Evolutionary conservation across 2,797 vertebrate genomes (phyloP), one percentile per base, ranked within the genome.

Genomic region (Oophaga sylvatica): DNA sequence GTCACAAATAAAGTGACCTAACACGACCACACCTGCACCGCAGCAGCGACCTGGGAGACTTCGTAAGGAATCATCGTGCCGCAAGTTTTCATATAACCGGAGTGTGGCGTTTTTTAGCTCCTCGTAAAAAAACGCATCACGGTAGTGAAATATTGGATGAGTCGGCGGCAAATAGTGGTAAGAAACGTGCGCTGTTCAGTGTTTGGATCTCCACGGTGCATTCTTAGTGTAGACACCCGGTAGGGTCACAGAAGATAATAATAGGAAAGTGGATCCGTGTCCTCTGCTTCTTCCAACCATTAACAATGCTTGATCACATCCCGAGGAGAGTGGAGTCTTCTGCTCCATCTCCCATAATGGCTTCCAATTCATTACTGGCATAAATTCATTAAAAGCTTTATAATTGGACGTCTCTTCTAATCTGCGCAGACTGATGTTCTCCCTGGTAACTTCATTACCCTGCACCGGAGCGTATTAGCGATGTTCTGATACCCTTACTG

Each of bases 281-380:
- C 73, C 73, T 26, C 45, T 53, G 41, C 45, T 56, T 20, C 19
- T 73, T 20, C n/a, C n/a, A 26, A 26, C 17, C 17, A 31, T 73
- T 48, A 53, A 10, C 1, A 20, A 73, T 76, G 73, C 48, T 41
- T 53, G 29, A 76, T 76, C n/a, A 73, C 35, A 48, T 76, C 41
- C 73, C 11, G 11, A 53, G 8, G 35, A 73, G 41, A 48, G 41
- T n/a, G 19, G 6, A 48, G 73, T 77, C 53, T 77, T 77, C 53
- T n/a, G 1, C 75, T 77, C 75, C 48, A 56, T 17, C 56, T 56
- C 75, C 75, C 48, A 26, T 77, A 77, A 77, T 77, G 53, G 16
- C 75, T 77, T 77, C 75, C 75, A 77, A 80, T 80, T 80, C 59
- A 80, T 63, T 80, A 59, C 56, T 35, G 62, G 60, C 57, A 80